Evolutionary conservation across 2,797 vertebrate genomes (phyloP).

Genomic region (Sebastes minor): DNA sequence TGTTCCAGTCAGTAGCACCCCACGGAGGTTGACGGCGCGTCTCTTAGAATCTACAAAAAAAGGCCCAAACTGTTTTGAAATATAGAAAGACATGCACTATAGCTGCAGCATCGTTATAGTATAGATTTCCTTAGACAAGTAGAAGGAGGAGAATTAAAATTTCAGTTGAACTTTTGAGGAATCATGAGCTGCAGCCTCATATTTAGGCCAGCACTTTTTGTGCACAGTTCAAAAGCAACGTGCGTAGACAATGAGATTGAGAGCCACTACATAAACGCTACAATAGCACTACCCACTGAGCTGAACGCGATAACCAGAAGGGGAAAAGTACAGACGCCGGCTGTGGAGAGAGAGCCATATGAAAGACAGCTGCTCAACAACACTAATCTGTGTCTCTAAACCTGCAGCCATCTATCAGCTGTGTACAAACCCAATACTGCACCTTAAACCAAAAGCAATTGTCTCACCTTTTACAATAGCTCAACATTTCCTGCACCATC

Average conservation of each 20-base stretch:
- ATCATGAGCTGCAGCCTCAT: conserved; percentile 15
- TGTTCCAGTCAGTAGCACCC: not conserved
- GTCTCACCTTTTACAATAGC: conserved; percentile 49
- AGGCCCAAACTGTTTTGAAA: not conserved
- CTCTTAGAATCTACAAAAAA: not conserved
- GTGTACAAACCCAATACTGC: not conserved
- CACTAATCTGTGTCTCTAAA: conserved; percentile 59
- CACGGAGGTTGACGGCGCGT: not conserved
- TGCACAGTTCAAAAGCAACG: conserved; percentile 19
- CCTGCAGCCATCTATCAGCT: conserved; percentile 46
- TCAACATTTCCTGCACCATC: conserved; percentile 53
- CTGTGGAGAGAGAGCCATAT: not conserved
- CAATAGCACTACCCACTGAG: conserved; percentile 36
- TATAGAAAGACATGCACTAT: not conserved
- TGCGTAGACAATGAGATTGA: conserved; percentile 41
- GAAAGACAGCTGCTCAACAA: conserved; percentile 39
- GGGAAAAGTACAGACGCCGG: conserved; percentile 1
- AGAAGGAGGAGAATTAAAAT: conserved; percentile 11
- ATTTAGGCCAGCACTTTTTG: conserved; percentile 20
- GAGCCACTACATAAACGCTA: conserved; percentile 20
- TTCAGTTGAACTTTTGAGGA: conserved; percentile 46
- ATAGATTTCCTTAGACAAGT: not conserved
- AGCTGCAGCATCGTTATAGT: not conserved
- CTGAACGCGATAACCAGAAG: conserved; percentile 49
- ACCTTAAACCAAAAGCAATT: conserved; percentile 57